phyloP scores from a whole-genome alignment of 2,888 invertebrate species.

The Chrysolina oricalcia region DNA sequence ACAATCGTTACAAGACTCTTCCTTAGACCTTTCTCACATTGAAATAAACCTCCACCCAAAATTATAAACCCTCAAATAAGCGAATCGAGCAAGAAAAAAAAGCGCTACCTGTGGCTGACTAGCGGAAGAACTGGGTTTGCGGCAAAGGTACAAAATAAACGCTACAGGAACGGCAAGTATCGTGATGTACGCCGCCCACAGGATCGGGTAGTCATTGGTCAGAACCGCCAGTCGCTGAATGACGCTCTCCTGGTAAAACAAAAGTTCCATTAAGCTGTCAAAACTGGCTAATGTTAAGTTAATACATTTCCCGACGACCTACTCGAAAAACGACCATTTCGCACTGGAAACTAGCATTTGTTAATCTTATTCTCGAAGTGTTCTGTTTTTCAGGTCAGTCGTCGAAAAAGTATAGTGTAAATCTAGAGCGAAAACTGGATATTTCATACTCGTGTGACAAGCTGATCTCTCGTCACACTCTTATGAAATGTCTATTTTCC shows the following conservation, averaged over 20 bases:
- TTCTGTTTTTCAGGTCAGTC: too few relatives aligned
- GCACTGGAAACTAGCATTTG: too few relatives aligned
- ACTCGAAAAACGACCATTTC: too few relatives aligned
- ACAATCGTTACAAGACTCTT: too few relatives aligned
- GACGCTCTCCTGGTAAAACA: slow-evolving; percentile 81
- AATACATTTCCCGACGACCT: too few relatives aligned
- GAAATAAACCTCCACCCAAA: not conserved
- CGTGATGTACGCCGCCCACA: slow-evolving; percentile 90
- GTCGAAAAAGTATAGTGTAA: too few relatives aligned
- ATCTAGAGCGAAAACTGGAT: too few relatives aligned
- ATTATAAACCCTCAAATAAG: not conserved
- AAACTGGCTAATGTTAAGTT: not conserved
- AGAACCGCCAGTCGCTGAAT: slow-evolving; percentile 84
- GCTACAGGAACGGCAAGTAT: slow-evolving; percentile 86
- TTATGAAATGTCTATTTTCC: too few relatives aligned
- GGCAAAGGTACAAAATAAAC: slow-evolving; percentile 87
- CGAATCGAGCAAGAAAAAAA: not conserved
- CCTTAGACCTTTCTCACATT: too few relatives aligned
- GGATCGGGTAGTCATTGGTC: slow-evolving; percentile 90
- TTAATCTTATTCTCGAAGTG: too few relatives aligned
- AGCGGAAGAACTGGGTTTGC: slow-evolving; percentile 72
- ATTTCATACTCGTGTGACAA: too few relatives aligned
- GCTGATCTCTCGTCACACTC: too few relatives aligned
- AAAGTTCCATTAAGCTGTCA: not conserved
- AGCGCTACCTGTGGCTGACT: slow-evolving; percentile 38